phyloP scores from a whole-genome alignment of 2,113 vertebrate genomes.

The Acinonyx jubatus region DNA sequence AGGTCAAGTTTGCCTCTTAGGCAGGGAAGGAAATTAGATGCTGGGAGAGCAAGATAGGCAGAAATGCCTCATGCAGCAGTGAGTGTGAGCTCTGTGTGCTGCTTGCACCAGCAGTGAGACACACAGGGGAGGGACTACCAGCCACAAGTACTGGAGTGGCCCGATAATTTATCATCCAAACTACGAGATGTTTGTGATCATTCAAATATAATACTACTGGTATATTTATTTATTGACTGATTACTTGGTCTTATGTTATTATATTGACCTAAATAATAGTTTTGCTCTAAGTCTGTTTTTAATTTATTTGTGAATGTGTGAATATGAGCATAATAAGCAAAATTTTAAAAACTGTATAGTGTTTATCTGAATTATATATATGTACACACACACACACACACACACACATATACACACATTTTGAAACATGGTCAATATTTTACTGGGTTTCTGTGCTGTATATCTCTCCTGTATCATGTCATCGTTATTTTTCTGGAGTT shows the following conservation, averaged over 20 bases:
- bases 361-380: neutral
- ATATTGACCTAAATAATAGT: neutral
- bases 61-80: rapidly evolving
- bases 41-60: neutral
- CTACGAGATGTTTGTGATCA: neutral
- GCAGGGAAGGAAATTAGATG: rapidly evolving
- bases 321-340: neutral
- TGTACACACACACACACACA: neutral
- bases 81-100: rapidly evolving
- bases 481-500: neutral
- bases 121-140: rapidly evolving
- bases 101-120: rapidly evolving
- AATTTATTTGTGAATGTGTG: neutral
- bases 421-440: neutral
- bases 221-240: neutral
- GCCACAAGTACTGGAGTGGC: neutral
- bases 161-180: neutral
- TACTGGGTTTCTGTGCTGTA: neutral
- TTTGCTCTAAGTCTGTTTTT: neutral
- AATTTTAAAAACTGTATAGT: neutral
- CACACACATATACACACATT: no score
- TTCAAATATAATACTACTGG: neutral
- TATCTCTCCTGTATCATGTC: neutral
- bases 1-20: neutral
- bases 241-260: neutral